Percentiles rank a stretch among this genome's conserved stretches.
Conservation (phyloP, 2,113 vertebrate genomes). For the Albula goreensis region DNA sequence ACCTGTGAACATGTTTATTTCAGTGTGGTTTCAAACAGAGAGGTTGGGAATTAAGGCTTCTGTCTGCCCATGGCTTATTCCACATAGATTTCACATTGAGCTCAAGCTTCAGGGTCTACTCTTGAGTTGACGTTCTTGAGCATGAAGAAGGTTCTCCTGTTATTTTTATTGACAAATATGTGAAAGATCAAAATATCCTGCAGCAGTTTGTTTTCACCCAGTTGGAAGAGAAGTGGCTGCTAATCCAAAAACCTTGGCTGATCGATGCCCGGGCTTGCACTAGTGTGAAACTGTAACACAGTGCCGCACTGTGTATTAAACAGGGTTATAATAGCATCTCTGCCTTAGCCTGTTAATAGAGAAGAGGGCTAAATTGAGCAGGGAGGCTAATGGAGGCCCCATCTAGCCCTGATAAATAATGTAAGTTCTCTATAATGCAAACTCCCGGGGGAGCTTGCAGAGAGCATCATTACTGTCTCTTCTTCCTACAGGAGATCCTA, state of each 20-base stretch:
- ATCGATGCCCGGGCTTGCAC: too few relatives aligned
- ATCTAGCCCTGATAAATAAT: slow-evolving; percentile 98
- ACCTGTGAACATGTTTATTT: too few relatives aligned
- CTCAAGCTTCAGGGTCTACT: not conserved
- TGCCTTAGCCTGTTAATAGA: slow-evolving; percentile 62
- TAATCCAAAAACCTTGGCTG: not conserved
- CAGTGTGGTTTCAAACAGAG: too few relatives aligned
- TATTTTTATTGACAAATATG: not conserved
- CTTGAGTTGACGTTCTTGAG: not conserved
- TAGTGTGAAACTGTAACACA: slow-evolving; percentile 14
- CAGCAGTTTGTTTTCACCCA: not conserved
- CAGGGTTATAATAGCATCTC: slow-evolving; percentile 28
- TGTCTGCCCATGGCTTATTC: too few relatives aligned
- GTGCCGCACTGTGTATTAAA: not conserved
- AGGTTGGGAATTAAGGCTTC: too few relatives aligned
- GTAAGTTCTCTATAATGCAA: slow-evolving; percentile 95
- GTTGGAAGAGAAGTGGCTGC: not conserved
- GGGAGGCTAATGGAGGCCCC: slow-evolving; percentile 93
- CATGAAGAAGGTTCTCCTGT: not conserved
- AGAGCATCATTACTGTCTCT: slow-evolving; percentile 99
- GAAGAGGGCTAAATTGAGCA: slow-evolving; percentile 78
- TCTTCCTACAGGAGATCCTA: slow-evolving; percentile 90
- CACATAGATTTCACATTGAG: too few relatives aligned
- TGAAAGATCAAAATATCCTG: not conserved
- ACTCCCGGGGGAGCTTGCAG: slow-evolving; percentile 82